Base-by-base conservation (phyloP, 2,888 invertebrate species). In the Conus canariensis region DNA sequence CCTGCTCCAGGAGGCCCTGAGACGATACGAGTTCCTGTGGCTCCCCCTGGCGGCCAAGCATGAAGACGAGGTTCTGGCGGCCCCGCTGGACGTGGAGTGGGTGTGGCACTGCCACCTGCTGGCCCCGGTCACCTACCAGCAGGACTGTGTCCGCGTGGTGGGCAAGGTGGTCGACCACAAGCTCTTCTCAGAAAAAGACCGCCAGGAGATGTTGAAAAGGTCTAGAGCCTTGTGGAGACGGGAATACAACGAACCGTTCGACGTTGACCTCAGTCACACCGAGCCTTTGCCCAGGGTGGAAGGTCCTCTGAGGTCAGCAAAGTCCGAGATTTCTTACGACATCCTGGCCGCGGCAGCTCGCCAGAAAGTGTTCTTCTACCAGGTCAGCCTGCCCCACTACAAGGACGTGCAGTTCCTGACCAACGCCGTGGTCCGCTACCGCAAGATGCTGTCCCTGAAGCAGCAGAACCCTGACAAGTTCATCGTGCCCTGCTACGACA, bases 401-500 rank as follows among this genome's bases (percentile, higher is more conserved):
- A 95, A 94, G 10, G 96, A 96, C 83, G 94, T 93, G 9, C 95
- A 94, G 90, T 97, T 96, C 92, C 93, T 97, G 16, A 91, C 94
- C 60, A 95, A 93, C 60, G 96, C 96, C 77, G 93, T 96, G 60
- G 92, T 92, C 22, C 94, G 96, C 10, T 96, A 96, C 92, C 93
- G 94, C 89, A 96, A 96, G 92, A 96, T 96, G 92, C 93, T 97
- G 67, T 93, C 95, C 89, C 93, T 97, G 77, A 97, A 96, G 93
- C 94, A 95, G 87, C 94, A 94, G 10, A 94, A 96, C 92, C 95
- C 96, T 7, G 95, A 95, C 64, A 94, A 95, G 90, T 97, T 97
- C 92, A 92, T 97, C 22, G 97, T 96, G n/a, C 97, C 97, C 0
- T 97, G 96, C 93, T 97, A 97, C 93, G 97, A 97, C 92, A 96